A percentile compares a stretch with the other conserved stretches of the same genome.
Evolutionary conservation across 2,888 invertebrate species (phyloP).

Genomic region (Isotomurus palustris): DNA sequence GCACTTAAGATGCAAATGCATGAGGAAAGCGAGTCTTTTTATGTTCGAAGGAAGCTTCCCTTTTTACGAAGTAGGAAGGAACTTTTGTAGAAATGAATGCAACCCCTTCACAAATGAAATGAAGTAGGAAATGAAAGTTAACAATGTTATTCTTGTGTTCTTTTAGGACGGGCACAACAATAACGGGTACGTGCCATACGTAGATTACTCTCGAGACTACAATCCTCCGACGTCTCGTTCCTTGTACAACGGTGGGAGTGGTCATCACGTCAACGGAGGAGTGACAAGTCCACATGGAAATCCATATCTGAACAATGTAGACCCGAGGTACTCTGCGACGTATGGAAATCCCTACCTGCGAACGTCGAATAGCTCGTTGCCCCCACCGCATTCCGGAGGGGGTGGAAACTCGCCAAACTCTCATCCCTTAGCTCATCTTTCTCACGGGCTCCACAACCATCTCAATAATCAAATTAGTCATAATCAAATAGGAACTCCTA

Average conservation of each 20-base stretch:
- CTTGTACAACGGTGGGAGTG: constrained; percentile 31
- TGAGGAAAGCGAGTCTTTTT: no score
- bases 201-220: constrained; percentile 82
- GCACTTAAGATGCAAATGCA: no score
- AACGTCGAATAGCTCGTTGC: constrained; percentile 57
- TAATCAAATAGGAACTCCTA: constrained; percentile 12
- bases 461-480: constrained; percentile 20
- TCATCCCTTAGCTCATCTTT: constrained; percentile 73
- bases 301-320: constrained; percentile 55
- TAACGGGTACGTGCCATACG: constrained; percentile 81
- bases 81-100: no score
- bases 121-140: background rate
- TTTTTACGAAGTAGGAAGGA: no score
- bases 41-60: no score
- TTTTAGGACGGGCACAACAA: constrained; percentile 72
- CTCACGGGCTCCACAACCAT: constrained; percentile 62
- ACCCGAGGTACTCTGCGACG: constrained; percentile 81
- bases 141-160: background rate
- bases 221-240: constrained; percentile 62
- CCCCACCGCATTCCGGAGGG: constrained; percentile 47
- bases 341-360: constrained; percentile 80
- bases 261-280: constrained; percentile 13
- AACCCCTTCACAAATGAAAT: background rate
- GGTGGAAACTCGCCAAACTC: constrained; percentile 55
- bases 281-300: constrained; percentile 35